Evolutionary conservation across 2,888 invertebrate genomes (phyloP).

Genomic region (Sphaeridia pumilis): DNA sequence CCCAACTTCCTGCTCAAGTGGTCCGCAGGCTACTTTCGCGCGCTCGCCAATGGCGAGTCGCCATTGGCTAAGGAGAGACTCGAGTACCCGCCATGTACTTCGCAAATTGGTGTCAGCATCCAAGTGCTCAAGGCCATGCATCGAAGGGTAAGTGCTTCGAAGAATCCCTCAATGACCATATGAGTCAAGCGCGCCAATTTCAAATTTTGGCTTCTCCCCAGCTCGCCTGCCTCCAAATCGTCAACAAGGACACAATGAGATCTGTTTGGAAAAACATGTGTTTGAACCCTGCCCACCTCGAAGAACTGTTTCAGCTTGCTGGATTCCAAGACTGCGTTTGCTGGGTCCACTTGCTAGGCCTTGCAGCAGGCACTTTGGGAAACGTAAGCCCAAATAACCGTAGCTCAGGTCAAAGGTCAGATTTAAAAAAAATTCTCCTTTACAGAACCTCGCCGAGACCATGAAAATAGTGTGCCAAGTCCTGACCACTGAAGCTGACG

Average conservation of each 20-base stretch:
- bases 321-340: constrained; percentile 15
- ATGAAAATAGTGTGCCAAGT: constrained; percentile 33
- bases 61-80: constrained; percentile 27
- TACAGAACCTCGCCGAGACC: constrained; percentile 28
- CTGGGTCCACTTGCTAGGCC: constrained; percentile 26
- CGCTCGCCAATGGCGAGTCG: constrained; percentile 20
- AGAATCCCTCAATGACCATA: not conserved
- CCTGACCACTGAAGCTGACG: constrained; percentile 32
- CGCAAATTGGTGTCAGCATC: constrained; percentile 19
- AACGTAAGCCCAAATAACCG: constrained; percentile 16
- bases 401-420: not conserved
- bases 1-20: constrained; percentile 74
- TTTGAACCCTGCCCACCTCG: constrained; percentile 22
- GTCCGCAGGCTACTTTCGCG: constrained; percentile 49
- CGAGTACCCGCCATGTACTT: constrained; percentile 18
- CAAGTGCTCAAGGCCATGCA: constrained; percentile 43
- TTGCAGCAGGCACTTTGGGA: constrained; percentile 28
- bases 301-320: constrained; percentile 17
- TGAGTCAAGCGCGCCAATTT: not conserved
- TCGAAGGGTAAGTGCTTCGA: constrained; percentile 51
- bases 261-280: constrained; percentile 29
- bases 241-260: constrained; percentile 16
- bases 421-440: not conserved
- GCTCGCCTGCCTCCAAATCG: constrained; percentile 16
- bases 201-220: no score